These are phyloP conservation scores for Sinhomidia bicolor DNA, from an alignment of 2,888 invertebrate genomes.

Conservation along the genomic window DNA sequence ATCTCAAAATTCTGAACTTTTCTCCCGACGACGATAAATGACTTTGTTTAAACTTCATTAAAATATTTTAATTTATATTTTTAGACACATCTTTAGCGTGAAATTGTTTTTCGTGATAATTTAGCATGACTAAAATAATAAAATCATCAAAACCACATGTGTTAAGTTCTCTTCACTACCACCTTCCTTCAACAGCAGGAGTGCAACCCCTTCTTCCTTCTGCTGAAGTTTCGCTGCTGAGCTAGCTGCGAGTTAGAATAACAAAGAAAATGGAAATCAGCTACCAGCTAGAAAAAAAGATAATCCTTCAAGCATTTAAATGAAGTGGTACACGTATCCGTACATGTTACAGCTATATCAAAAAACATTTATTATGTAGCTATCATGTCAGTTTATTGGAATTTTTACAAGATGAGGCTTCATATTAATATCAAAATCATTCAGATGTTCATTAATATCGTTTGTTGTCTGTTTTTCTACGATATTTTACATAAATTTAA, in stretches of 20 bases:
- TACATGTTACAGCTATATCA: not conserved
- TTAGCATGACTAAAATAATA: slow-evolving; percentile 15
- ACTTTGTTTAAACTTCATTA: not conserved
- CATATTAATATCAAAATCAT: slow-evolving; percentile 41
- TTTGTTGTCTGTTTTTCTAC: slow-evolving; percentile 30
- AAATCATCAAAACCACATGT: slow-evolving; percentile 22
- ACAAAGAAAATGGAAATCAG: slow-evolving; percentile 20
- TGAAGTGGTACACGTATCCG: not conserved
- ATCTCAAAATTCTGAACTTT: not conserved
- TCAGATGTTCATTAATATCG: slow-evolving; percentile 42
- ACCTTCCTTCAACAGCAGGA: not conserved
- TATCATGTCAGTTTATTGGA: slow-evolving; percentile 26
- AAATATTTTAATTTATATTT: not conserved
- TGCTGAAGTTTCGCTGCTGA: not conserved
- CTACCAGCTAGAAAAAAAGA: slow-evolving; percentile 9
- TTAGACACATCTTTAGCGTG: not conserved
- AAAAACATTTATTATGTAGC: not conserved
- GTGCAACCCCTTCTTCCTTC: not conserved
- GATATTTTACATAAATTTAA: slow-evolving; percentile 43
- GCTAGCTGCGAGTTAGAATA: no score
- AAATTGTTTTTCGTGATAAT: slow-evolving; percentile 5
- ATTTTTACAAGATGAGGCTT: slow-evolving; percentile 28
- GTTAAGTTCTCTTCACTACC: not conserved
- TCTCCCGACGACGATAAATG: not conserved
- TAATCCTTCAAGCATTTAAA: not conserved